A percentile compares a stretch with the other conserved stretches of the same genome.
These are phyloP conservation scores for Neomorphus geoffroyi DNA, from an alignment of 2,797 vertebrate species.

Conservation along the genomic window DNA sequence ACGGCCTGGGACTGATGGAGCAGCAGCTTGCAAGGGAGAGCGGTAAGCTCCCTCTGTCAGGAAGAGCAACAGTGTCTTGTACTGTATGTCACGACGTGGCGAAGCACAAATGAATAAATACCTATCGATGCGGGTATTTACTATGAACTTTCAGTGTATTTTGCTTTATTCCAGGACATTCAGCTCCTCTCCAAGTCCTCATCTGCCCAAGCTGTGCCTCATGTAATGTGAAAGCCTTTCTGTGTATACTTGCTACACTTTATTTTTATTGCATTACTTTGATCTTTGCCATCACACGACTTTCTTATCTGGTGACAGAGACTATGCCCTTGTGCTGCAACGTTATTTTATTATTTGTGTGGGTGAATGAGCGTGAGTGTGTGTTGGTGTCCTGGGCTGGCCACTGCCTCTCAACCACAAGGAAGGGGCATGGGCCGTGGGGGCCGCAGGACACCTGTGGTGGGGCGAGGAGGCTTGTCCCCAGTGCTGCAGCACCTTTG, in stretches of 20 bases:
- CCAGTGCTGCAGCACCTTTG: conserved; percentile 28
- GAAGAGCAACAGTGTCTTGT: conserved; percentile 47
- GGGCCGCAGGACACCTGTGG: not conserved
- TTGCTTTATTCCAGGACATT: conserved; percentile 73
- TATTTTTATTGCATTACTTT: conserved; percentile 76
- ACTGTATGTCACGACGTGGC: conserved; percentile 55
- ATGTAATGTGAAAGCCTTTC: conserved; percentile 71
- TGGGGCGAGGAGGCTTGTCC: not conserved
- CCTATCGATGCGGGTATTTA: conserved; percentile 69
- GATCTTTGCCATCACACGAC: conserved; percentile 74
- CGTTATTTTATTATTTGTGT: conserved; percentile 59
- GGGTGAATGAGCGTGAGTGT: conserved; percentile 24
- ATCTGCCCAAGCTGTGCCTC: conserved; percentile 67
- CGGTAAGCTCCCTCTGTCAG: not conserved
- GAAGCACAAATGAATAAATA: conserved; percentile 71
- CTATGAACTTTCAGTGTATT: conserved; percentile 69
- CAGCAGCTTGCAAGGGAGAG: not conserved
- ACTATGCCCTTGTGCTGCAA: conserved; percentile 64
- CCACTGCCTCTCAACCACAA: not conserved
- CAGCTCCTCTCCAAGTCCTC: conserved; percentile 52
- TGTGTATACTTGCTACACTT: conserved; percentile 66
- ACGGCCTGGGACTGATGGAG: conserved; percentile 2
- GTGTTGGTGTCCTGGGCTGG: not conserved
- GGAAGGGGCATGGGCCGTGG: not conserved
- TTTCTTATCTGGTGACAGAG: conserved; percentile 65